These are phyloP conservation scores for Lota lota DNA, from an alignment of 2,113 vertebrate genomes.

Conservation along the genomic window DNA sequence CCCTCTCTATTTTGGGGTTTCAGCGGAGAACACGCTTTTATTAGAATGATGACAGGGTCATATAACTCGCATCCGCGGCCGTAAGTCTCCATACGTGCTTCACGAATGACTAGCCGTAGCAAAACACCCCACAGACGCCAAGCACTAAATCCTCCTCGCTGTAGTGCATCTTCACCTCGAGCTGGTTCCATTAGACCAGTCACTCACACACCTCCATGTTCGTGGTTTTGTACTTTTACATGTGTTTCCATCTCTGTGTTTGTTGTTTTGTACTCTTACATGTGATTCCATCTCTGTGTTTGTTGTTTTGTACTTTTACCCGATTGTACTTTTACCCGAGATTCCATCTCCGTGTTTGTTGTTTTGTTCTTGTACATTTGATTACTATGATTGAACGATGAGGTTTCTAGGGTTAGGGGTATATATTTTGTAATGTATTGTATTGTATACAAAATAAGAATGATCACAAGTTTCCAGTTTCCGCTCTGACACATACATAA, in stretches of 20 bases:
- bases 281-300: no score
- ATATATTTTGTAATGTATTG: background rate
- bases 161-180: slow-evolving; percentile 5
- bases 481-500: slow-evolving; percentile 1
- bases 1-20: slow-evolving; percentile 24
- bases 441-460: slow-evolving; percentile 8
- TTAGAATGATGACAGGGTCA: slow-evolving; percentile 41
- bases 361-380: background rate
- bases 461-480: background rate
- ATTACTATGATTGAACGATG: background rate
- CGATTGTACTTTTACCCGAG: no score
- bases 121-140: slow-evolving; percentile 27
- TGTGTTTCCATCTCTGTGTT: no score
- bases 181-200: no score
- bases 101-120: slow-evolving; percentile 39
- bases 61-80: slow-evolving; percentile 39
- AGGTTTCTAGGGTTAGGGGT: background rate
- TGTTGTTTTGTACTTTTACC: no score
- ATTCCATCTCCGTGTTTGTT: no score
- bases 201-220: no score
- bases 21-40: slow-evolving; percentile 35
- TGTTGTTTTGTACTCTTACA: no score
- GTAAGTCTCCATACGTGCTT: slow-evolving; percentile 42
- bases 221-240: no score
- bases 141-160: slow-evolving; percentile 33